Base-by-base conservation (phyloP, 2,888 invertebrate species). In the Rhopalosiphum nymphaeae region DNA sequence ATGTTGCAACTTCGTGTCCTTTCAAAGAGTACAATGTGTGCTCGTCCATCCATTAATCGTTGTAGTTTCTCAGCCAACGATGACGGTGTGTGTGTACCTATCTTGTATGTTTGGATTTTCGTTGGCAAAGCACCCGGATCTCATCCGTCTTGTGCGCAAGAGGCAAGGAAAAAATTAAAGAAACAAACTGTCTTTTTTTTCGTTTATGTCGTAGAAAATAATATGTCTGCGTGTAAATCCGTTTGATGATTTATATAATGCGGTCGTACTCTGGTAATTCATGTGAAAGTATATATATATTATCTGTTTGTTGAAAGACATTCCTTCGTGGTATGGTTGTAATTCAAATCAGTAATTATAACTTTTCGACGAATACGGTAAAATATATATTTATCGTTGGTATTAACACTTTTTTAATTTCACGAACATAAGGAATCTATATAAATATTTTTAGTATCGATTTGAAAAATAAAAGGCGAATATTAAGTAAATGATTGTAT, bases 61-160 rank as follows among this genome's bases (percentile, higher is more conserved):
- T 44, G 53, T 91, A 56, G 29, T 84, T 85, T 91, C 56, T 91
- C 91, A 56, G 56, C 13, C 56, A 21, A 42, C 91, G 91, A 53
- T n/a, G 29, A 56, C 53, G 89, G n/a, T 25, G 26, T 61, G 26
- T 61, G 44, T n/a, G 49, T 49, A 16, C 61, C 26, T 29, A 61
- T 61, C 36, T 16, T 67, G 67, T 67, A 36, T n/a, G 67, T 67
- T 53, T 67, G 91, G 53, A 85, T 84, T 85, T 56, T 91, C 44
- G 84, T 91, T 91, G 84, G 84, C 91, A 85, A 91, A 44, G 56
- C 91, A 85, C 10, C 91, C 84, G 91, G 84, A 91, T 16, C 84
- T n/a, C 91, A 56, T 91, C 85, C 53, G 84, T 91, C 84, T 85
- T 91, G 44, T 53, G 36, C 56, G 0, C 26, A 4, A 84, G 29